Base-by-base conservation (phyloP, 2,113 vertebrate genomes). In the Corythoichthys haematopterus region DNA sequence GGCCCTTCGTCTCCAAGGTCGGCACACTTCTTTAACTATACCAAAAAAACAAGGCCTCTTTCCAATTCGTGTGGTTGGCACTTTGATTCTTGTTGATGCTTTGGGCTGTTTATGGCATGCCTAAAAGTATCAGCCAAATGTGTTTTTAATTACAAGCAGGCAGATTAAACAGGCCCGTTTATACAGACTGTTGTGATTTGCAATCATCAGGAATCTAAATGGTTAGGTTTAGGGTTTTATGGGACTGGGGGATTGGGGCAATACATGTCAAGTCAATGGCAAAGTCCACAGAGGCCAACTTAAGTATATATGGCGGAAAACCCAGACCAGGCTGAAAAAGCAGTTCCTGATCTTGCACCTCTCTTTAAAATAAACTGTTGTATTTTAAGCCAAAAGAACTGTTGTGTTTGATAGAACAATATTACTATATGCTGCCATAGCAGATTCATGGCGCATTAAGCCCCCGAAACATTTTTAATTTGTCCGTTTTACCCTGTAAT, bases 41-140 rank as follows among this genome's bases (percentile, higher is more conserved):
- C n/a, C n/a, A 53, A 86, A 83, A 84, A 80, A 84, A 80, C 81
- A 53, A 68, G 79, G 82, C 80, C 76, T n/a, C 50, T 83, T 86
- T 87, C 65, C 76, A 87, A 79, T 89, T 68, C 81, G 85, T 79
- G 68, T 10, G 60, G 37, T 72, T 76, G 81, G 67, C 59, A 71
- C 73, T 69, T 82, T 71, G 79, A 46, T 56, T 35, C n/a, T 38
- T 83, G 78, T 87, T 87, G 80, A 80, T 77, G 84, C 86, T 86
- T 56, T 75, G 65, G 81, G 83, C 80, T 78, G 79, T 88, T 85
- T 80, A 64, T 71, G 67, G 61, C 56, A 63, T 60, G 47, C 62
- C 64, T 72, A 47, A 79, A 80, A 77, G 60, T 69, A 83, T 84
- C 71, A 81, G 71, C 80, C 76, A 62, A 69, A 77, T 74, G 71